A percentile compares a stretch with the other conserved stretches of the same genome.
Evolutionary conservation across 2,797 vertebrate species (phyloP).

Genomic region (Sandelia bainsii): DNA sequence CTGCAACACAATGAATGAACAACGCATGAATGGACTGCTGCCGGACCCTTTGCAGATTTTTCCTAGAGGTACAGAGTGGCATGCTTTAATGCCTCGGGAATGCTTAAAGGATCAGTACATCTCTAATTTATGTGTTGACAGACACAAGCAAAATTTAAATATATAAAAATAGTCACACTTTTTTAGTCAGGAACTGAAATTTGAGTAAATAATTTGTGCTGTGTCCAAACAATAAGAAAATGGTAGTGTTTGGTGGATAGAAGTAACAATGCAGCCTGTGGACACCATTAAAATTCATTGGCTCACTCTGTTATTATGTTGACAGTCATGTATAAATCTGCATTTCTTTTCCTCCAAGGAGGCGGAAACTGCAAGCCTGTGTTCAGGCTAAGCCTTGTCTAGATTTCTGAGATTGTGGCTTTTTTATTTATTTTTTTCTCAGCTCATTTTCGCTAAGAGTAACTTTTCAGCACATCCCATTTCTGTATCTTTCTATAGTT

Average conservation of each 20-base stretch:
- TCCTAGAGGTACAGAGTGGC: conserved; percentile 91
- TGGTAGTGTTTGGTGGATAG: conserved; percentile 12
- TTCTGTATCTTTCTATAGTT: conserved; percentile 34
- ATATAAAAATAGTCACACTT: conserved; percentile 24
- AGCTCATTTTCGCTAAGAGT: conserved; percentile 26
- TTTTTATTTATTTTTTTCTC: background rate
- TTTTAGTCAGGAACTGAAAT: background rate
- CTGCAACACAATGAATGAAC: conserved; percentile 95
- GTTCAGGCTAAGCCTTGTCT: conserved; percentile 26
- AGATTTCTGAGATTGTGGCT: conserved; percentile 1
- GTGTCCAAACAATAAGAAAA: conserved; percentile 14
- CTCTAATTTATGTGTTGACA: conserved; percentile 26
- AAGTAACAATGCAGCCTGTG: conserved; percentile 38
- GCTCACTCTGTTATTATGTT: conserved; percentile 46
- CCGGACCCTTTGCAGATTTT: conserved; percentile 98
- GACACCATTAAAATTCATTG: conserved; percentile 54
- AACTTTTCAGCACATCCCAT: conserved; percentile 11
- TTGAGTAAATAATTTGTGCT: background rate
- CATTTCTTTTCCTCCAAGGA: conserved; percentile 54
- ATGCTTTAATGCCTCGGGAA: conserved; percentile 8
- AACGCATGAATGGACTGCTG: conserved; percentile 94
- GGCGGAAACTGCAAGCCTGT: conserved; percentile 29
- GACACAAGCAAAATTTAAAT: conserved; percentile 24
- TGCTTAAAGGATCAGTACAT: conserved; percentile 16
- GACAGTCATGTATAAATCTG: conserved; percentile 47